Percentiles rank a stretch among this genome's conserved stretches.
These are phyloP conservation scores for Heteractis magnifica DNA, from an alignment of 92 coral and sea anemone genomes.

Conservation along the genomic window DNA sequence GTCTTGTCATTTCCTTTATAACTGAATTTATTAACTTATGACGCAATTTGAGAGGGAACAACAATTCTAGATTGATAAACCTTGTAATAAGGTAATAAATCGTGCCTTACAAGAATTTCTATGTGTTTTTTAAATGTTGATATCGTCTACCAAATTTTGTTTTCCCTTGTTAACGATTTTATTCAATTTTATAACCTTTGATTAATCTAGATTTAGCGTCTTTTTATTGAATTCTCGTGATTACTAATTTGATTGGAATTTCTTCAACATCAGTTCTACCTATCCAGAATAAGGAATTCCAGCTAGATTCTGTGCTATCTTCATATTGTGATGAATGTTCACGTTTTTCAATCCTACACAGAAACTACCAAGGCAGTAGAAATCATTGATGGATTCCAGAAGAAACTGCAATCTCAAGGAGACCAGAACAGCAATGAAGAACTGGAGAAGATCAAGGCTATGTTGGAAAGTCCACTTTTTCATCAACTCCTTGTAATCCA, in stretches of 20 bases:
- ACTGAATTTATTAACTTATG: neutral
- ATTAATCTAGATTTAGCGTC: neutral
- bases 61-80: too few species aligned
- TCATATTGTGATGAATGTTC: neutral
- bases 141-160: neutral
- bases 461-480: constrained; percentile 91
- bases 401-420: constrained; percentile 76
- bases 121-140: neutral
- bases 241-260: neutral
- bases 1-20: neutral
- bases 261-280: neutral
- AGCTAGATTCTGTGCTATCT: neutral
- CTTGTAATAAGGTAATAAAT: too few species aligned
- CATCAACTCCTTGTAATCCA: constrained; percentile 84
- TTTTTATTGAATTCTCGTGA: neutral
- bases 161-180: too few species aligned
- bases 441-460: constrained; percentile 75
- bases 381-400: constrained; percentile 81
- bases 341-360: neutral
- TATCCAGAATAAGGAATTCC: neutral
- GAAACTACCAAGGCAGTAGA: constrained; percentile 85
- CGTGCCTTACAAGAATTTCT: too few species aligned
- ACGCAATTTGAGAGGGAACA: too few species aligned
- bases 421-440: constrained; percentile 76
- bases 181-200: neutral